Percentiles rank a stretch among this genome's conserved stretches.
phyloP scores from a whole-genome alignment of 30 jellyfish, hydroid and myxozoan species.

The Turritopsis dohrnii region DNA sequence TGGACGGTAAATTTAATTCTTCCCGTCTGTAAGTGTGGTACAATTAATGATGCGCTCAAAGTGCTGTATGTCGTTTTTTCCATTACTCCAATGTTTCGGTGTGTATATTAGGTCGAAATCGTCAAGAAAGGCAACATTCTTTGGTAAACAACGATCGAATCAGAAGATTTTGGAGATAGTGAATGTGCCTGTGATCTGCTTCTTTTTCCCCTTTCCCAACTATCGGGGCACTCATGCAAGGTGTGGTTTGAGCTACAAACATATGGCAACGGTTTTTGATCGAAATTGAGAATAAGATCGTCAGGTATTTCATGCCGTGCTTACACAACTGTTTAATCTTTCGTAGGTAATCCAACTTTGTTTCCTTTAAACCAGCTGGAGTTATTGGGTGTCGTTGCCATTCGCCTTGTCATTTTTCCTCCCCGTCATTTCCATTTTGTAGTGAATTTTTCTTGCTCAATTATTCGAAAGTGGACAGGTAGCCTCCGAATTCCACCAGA shows the following conservation, averaged over 20 bases:
- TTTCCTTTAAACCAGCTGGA: too few species aligned
- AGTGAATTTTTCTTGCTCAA: too few species aligned
- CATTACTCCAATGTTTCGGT: background rate
- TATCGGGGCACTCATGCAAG: conserved; percentile 31
- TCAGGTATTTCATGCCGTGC: conserved; percentile 47
- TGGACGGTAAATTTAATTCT: background rate
- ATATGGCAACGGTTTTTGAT: conserved; percentile 41
- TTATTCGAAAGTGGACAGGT: too few species aligned
- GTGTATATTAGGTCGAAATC: background rate
- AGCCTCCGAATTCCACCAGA: too few species aligned
- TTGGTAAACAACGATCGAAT: background rate
- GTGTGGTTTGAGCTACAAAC: too few species aligned
- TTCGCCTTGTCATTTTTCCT: too few species aligned
- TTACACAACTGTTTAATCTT: conserved; percentile 31
- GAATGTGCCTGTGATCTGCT: conserved; percentile 47
- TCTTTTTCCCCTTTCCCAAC: conserved; percentile 36
- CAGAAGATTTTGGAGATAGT: conserved; percentile 11
- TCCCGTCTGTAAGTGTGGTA: background rate
- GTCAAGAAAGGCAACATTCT: background rate
- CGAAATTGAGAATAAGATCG: conserved; percentile 36
- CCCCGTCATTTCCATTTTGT: too few species aligned
- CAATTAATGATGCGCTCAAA: background rate
- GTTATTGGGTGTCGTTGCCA: too few species aligned
- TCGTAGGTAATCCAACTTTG: conserved; percentile 43
- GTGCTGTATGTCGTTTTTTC: background rate